Percentiles rank a stretch among this genome's conserved stretches.
phyloP scores from a whole-genome alignment of 1,140 invertebrate genomes.

The Hetaerina americana region DNA sequence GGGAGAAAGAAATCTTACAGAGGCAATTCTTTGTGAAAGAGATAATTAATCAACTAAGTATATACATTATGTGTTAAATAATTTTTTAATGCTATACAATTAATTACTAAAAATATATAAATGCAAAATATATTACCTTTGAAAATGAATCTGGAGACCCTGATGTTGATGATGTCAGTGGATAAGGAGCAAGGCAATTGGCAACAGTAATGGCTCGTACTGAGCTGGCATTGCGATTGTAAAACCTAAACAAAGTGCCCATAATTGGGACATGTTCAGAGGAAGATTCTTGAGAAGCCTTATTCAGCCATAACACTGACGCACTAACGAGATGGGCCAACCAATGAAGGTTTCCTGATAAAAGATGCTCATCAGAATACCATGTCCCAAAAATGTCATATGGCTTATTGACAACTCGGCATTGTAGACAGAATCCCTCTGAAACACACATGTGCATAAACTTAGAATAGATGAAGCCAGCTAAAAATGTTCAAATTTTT shows the following conservation, averaged over 20 bases:
- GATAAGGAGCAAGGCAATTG: constrained; percentile 40
- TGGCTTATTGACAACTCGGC: constrained; percentile 70
- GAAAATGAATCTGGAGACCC: not conserved
- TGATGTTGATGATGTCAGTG: constrained; percentile 12
- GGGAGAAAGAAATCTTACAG: too few species aligned
- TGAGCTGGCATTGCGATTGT: constrained; percentile 70
- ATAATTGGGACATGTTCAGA: constrained; percentile 72
- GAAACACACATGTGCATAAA: too few species aligned
- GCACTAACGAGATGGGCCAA: constrained; percentile 64
- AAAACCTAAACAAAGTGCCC: constrained; percentile 64
- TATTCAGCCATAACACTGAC: constrained; percentile 71
- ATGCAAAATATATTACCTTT: not conserved
- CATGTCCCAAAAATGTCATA: constrained; percentile 84
- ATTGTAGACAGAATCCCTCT: constrained; percentile 61
- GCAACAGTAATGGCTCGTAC: constrained; percentile 63
- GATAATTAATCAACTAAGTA: too few species aligned
- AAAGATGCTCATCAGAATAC: constrained; percentile 69
- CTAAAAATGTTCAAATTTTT: too few species aligned
- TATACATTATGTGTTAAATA: too few species aligned
- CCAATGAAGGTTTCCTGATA: constrained; percentile 72
- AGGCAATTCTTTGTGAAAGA: too few species aligned
- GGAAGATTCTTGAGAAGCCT: constrained; percentile 64
- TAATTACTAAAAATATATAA: too few species aligned
- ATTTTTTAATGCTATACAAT: too few species aligned
- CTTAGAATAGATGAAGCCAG: too few species aligned